A percentile compares a stretch with the other conserved stretches of the same genome.
Conservation (phyloP, 1,140 invertebrate genomes). For the Belonocnema kinseyi region DNA sequence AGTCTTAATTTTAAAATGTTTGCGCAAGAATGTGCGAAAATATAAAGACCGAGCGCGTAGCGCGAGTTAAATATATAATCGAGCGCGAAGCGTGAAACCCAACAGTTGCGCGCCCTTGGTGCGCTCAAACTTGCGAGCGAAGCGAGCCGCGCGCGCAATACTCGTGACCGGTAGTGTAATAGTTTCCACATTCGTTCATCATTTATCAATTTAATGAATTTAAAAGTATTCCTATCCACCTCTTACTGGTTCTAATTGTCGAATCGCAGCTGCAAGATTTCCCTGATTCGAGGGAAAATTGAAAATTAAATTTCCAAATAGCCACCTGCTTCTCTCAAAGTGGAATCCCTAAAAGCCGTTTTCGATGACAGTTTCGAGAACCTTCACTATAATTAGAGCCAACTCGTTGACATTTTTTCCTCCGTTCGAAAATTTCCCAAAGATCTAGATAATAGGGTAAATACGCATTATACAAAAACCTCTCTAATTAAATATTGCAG, state of each 20-base stretch:
- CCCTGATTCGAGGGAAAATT: conserved; percentile 43
- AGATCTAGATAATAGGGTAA: conserved; percentile 21
- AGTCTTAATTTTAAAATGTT: no score
- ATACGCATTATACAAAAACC: conserved; percentile 6
- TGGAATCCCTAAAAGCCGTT: not conserved
- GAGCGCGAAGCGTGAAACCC: no score
- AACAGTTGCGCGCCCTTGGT: no score
- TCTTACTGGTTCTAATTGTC: not conserved
- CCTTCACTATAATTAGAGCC: not conserved
- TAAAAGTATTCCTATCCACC: no score
- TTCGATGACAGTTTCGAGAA: not conserved
- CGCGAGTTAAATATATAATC: no score
- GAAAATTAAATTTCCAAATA: conserved; percentile 32
- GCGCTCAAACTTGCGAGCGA: no score
- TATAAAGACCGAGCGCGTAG: no score
- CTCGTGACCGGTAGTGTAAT: no score
- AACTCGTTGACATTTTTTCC: not conserved
- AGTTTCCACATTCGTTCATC: no score
- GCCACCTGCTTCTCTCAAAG: not conserved
- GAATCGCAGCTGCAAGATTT: conserved; percentile 49
- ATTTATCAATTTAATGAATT: no score
- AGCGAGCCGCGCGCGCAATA: no score
- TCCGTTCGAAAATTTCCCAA: not conserved
- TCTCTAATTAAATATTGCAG: conserved; percentile 1
- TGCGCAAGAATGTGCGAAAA: no score